Conservation (phyloP, 2,888 invertebrate genomes). For the Agrotis exclamationis region DNA sequence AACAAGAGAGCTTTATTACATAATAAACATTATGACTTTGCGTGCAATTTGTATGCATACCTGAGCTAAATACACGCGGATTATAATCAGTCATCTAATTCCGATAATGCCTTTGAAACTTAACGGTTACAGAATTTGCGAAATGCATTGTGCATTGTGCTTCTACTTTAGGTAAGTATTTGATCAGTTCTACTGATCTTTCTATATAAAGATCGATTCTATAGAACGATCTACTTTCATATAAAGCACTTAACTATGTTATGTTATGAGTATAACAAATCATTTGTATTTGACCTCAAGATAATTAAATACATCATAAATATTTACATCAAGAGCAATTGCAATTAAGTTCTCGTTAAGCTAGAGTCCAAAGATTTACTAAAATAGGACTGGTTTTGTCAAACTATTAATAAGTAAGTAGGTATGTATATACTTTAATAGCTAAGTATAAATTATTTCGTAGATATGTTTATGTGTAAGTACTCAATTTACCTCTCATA, state of each 20-base stretch:
- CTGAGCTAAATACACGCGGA: slow-evolving; percentile 50
- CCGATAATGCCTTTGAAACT: slow-evolving; percentile 30
- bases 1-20: slow-evolving; percentile 70
- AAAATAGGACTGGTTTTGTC: slow-evolving; percentile 39
- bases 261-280: slow-evolving; percentile 5
- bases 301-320: slow-evolving; percentile 17
- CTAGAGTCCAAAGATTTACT: slow-evolving; percentile 36
- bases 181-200: slow-evolving; percentile 9
- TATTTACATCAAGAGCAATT: slow-evolving; percentile 41
- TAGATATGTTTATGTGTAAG: slow-evolving; percentile 41
- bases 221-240: too few species aligned
- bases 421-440: slow-evolving; percentile 24
- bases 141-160: slow-evolving; percentile 18
- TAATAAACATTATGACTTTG: slow-evolving; percentile 61
- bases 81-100: slow-evolving; percentile 49
- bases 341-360: slow-evolving; percentile 24
- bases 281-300: slow-evolving; percentile 2
- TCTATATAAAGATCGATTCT: too few species aligned
- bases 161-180: not conserved
- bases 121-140: slow-evolving; percentile 21
- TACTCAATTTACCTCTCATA: slow-evolving; percentile 45
- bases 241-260: not conserved
- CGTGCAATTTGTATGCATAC: slow-evolving; percentile 63
- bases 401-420: too few species aligned
- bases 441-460: slow-evolving; percentile 21